phyloP scores from a whole-genome alignment of 1,140 invertebrate species.

The Anastrepha obliqua region DNA sequence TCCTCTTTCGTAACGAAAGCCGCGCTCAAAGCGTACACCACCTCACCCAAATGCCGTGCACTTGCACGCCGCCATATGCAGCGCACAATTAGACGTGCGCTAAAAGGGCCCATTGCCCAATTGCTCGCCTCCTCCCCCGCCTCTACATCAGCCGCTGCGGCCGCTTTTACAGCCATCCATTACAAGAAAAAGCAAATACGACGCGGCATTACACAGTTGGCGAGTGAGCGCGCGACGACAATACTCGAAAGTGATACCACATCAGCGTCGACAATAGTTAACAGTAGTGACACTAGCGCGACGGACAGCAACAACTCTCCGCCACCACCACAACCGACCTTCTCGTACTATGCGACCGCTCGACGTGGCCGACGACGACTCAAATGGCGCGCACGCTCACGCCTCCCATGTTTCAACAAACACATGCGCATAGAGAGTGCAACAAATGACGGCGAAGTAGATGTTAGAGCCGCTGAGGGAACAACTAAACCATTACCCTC shows the following conservation, averaged over 20 bases:
- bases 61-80: conserved; percentile 23
- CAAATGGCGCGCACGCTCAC: conserved; percentile 36
- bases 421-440: background rate
- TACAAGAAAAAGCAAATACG: conserved; percentile 24
- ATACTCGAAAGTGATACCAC: background rate
- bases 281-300: background rate
- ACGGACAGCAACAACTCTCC: background rate
- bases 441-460: background rate
- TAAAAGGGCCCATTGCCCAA: conserved; percentile 28
- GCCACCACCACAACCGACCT: background rate
- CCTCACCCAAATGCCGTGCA: conserved; percentile 15
- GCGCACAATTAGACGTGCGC: background rate
- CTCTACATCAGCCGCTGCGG: conserved; percentile 22
- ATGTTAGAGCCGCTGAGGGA: background rate
- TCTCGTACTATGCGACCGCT: conserved; percentile 28
- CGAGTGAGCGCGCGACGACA: background rate
- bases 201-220: background rate
- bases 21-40: conserved; percentile 53
- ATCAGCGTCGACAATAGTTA: background rate
- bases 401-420: conserved; percentile 14
- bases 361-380: conserved; percentile 28
- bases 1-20: conserved; percentile 55
- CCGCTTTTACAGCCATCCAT: conserved; percentile 33
- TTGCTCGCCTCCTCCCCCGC: background rate
- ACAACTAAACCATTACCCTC: background rate